These are phyloP conservation scores for Drosophila rubida DNA, from an alignment of 2,888 invertebrate species.

Conservation along the genomic window DNA sequence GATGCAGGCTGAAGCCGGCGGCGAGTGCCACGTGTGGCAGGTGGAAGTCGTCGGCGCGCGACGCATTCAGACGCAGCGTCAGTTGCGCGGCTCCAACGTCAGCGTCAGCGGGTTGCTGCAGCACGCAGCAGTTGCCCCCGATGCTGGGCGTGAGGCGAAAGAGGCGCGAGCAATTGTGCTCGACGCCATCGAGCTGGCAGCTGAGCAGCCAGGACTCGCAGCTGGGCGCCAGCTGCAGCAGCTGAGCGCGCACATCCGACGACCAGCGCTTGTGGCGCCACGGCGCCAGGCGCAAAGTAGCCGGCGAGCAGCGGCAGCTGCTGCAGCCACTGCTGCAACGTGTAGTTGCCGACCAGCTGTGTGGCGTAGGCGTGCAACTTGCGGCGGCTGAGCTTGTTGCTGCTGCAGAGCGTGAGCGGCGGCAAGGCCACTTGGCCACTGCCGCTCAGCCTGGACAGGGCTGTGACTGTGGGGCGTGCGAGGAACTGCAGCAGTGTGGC, in stretches of 20 bases:
- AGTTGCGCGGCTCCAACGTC: conserved; percentile 50
- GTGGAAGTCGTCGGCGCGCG: conserved; percentile 66
- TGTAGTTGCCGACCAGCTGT: conserved; percentile 48
- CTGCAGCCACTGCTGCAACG: conserved; percentile 49
- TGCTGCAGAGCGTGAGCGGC: conserved; percentile 70
- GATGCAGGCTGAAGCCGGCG: conserved; percentile 63
- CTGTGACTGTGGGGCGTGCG: conserved; percentile 69
- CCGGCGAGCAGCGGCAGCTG: conserved; percentile 65
- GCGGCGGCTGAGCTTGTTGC: conserved; percentile 72
- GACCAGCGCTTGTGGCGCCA: conserved; percentile 22
- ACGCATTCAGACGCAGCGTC: conserved; percentile 68
- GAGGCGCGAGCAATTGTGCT: conserved; percentile 59
- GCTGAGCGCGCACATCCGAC: conserved; percentile 15
- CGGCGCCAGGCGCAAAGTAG: conserved; percentile 48
- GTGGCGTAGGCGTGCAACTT: conserved; percentile 50
- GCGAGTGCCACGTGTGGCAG: conserved; percentile 38
- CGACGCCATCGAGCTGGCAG: conserved; percentile 60
- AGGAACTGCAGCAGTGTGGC: conserved; percentile 68
- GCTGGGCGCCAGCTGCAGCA: conserved; percentile 64
- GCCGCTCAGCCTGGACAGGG: conserved; percentile 36
- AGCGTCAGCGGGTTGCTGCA: conserved; percentile 26
- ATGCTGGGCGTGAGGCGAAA: conserved; percentile 50
- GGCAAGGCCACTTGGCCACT: conserved; percentile 71
- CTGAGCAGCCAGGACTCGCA: conserved; percentile 69
- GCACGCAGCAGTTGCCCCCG: conserved; percentile 73